Evolutionary conservation across 2,888 invertebrate genomes (phyloP).

Genomic region (Ashinkailepas kermadecensis): DNA sequence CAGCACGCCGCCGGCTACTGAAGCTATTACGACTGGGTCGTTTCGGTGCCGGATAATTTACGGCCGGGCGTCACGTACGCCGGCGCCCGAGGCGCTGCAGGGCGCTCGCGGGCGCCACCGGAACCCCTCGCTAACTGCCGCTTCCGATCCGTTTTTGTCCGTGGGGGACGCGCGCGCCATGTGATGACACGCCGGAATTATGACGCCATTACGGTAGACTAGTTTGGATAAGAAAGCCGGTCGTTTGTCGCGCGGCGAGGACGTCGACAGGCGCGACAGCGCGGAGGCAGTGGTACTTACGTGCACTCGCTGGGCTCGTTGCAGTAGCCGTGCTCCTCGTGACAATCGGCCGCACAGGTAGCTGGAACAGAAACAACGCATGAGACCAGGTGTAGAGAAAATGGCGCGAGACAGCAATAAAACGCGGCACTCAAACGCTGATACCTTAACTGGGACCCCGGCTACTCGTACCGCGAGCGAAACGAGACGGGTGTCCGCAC

Average conservation of each 20-base stretch:
- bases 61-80: not conserved
- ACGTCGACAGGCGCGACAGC: not conserved
- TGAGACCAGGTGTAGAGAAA: too few species aligned
- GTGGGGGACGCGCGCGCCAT: not conserved
- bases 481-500: too few species aligned
- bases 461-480: too few species aligned
- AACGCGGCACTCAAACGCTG: too few species aligned
- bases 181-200: slow-evolving; percentile 9
- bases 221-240: not conserved
- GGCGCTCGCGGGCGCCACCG: not conserved
- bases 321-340: slow-evolving; percentile 83
- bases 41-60: not conserved
- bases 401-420: too few species aligned
- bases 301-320: slow-evolving; percentile 88
- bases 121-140: slow-evolving; percentile 3
- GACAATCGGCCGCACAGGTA: slow-evolving; percentile 86
- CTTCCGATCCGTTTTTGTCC: slow-evolving; percentile 11
- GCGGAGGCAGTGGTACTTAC: slow-evolving; percentile 54
- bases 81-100: not conserved
- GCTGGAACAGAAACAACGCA: slow-evolving; percentile 60
- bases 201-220: not conserved
- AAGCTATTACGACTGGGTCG: not conserved
- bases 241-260: not conserved
- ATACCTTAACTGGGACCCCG: too few species aligned
- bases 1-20: slow-evolving; percentile 1